phyloP scores from a whole-genome alignment of 1,140 invertebrate genomes.

The Caenorhabditis brenneri region DNA sequence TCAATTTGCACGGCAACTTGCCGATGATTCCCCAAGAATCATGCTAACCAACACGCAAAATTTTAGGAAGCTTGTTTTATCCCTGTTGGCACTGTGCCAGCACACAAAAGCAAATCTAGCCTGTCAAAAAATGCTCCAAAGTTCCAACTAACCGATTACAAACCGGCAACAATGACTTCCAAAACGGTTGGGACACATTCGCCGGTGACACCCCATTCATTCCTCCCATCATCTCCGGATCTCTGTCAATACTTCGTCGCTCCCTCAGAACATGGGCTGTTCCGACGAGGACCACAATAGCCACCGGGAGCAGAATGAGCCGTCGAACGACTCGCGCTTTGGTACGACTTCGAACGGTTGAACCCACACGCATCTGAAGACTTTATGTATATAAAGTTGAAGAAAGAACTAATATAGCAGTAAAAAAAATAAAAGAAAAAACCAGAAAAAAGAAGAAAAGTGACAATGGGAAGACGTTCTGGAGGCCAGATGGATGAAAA shows the following conservation, averaged over 20 bases:
- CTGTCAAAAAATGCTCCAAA: too few relatives aligned
- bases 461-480: not conserved
- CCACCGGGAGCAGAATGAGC: not conserved
- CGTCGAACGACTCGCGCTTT: slow-evolving; percentile 5
- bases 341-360: slow-evolving; percentile 31
- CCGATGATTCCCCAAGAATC: too few relatives aligned
- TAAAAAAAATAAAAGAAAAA: not conserved
- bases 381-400: too few relatives aligned
- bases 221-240: not conserved
- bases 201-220: too few relatives aligned
- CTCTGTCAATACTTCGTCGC: not conserved
- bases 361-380: not conserved
- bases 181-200: not conserved
- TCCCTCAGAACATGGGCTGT: not conserved
- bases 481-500: not conserved
- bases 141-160: slow-evolving; percentile 6
- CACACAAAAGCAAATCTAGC: too few relatives aligned
- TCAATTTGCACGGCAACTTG: too few relatives aligned
- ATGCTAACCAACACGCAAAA: too few relatives aligned
- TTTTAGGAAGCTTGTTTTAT: not conserved
- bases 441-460: not conserved
- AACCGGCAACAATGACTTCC: not conserved
- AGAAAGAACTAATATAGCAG: too few relatives aligned
- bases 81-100: too few relatives aligned
- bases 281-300: not conserved